phyloP scores from a whole-genome alignment of 2,113 vertebrate species.

The Notothenia rossii region DNA sequence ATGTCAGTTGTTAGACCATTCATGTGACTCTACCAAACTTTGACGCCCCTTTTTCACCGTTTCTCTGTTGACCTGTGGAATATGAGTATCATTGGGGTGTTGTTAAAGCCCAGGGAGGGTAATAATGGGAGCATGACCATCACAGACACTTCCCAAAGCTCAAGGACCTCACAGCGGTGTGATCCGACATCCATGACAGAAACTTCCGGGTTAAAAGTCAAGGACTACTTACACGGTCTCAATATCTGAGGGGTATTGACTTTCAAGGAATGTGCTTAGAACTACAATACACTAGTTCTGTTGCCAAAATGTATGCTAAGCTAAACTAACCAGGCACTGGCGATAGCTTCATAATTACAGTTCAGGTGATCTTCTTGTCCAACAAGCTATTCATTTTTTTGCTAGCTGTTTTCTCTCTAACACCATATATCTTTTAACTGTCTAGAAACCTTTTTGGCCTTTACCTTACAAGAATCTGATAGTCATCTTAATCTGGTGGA shows the following conservation, averaged over 20 bases:
- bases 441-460: slow-evolving; percentile 7
- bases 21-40: slow-evolving; percentile 53
- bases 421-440: neutral
- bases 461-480: slow-evolving; percentile 51
- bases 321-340: neutral
- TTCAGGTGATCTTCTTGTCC: neutral
- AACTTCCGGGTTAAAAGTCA: neutral
- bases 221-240: neutral
- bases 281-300: neutral
- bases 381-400: neutral
- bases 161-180: slow-evolving; percentile 24
- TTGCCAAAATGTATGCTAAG: neutral
- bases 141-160: slow-evolving; percentile 45
- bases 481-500: slow-evolving; percentile 45
- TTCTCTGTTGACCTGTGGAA: slow-evolving; percentile 55
- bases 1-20: slow-evolving; percentile 39
- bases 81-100: slow-evolving; percentile 22
- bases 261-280: neutral
- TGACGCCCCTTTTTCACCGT: slow-evolving; percentile 48
- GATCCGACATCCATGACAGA: slow-evolving; percentile 30
- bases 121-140: slow-evolving; percentile 35
- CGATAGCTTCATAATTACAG: neutral
- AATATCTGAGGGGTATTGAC: neutral
- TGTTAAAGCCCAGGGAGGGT: slow-evolving; percentile 47
- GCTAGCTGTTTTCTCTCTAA: neutral